Evolutionary conservation across 2,888 invertebrate species (phyloP), one percentile per base, ranked within the genome.

Genomic region (Holacanthella duospinosa): DNA sequence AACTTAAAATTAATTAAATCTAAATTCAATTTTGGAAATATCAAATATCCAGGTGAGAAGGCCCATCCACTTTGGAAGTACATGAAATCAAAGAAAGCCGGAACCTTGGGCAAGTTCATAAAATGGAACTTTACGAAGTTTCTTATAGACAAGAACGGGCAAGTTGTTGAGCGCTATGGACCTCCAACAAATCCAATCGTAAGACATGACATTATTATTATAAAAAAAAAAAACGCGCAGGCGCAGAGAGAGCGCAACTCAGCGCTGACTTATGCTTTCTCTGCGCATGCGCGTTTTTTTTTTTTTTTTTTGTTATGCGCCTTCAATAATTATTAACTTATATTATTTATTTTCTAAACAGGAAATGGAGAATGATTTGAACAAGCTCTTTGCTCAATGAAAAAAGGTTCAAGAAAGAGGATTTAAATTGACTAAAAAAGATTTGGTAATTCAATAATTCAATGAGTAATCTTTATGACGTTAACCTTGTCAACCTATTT

Each of bases 91-190:
- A 68, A 69, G 57, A 64, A 69, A 59, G 65, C 66, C 53, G 69
- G 67, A 44, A 58, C 59, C 48, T 55, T 70, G 54, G 67, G 68
- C 4, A 62, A 64, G 28, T 67, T 70, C 61, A 65, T 72, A 55
- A 72, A 71, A 55, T 72, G 92, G 92, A 93, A 93, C 78, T 93
- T 90, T 76, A 86, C 89, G 1, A 93, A 93, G 77, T 93, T 92
- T 77, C 80, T 93, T 43, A 79, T 92, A 28, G 84, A 90, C 75
- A 84, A 82, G 74, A 78, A 86, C 62, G 90, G 90, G 0, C 78
- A 83, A 36, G 86, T 86, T 0, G 85, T 86, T 9, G 84, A 84
- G 68, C 79, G 87, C 64, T 83, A 84, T 68, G 84, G 82, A 0
- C 85, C 87, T 6, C 84, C 82, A 36, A 80, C 80, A 1, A 75